Evolutionary conservation across 2,113 vertebrate genomes (phyloP), one percentile per base, ranked within the genome.

Genomic region (Platichthys stellatus): DNA sequence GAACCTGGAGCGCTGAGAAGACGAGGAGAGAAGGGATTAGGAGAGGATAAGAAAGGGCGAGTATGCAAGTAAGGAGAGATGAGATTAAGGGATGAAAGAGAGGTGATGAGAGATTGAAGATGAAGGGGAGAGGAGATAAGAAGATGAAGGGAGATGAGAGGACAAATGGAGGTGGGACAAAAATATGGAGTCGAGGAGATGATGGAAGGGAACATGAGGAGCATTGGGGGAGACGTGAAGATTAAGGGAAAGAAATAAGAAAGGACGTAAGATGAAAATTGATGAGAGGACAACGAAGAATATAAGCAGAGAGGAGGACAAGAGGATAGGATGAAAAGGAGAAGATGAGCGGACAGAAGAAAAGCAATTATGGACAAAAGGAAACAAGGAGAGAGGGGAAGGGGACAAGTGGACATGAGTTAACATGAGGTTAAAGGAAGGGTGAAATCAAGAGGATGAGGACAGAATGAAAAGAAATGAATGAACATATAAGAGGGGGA

Each of bases 1-100:
- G 87, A 90, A 56, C 92, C 92, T 15, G 89, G 86, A 83, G 88
- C 91, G 2, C 92, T 93, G 83, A 62, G 59, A 53, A 35, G 54
- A 76, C 38, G n/a, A 56, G 7, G 21, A 58, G 8, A 3, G 24
- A 9, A n/a, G 31, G 31, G 31, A 31, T 31, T 31, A 31, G 7
- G 10, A 26, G 40, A 26, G 24, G 47, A 59, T 17, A 6, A 17
- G 5, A 65, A 28, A 3, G 20, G n/a, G 5, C 0, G 20, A 17
- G 6, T 38, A 7, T 9, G 15, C 38, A 35, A n/a, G 20, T 10
- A 24, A 35, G 35, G 28, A n/a, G n/a, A 62, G 10, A 7, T 2
- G 3, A 15, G 58, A 43, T 43, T 11, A 51, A 18, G 47, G 47
- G 47, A 51, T 3, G 24, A 90, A 24, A 47, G 1, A 28, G 20